Conservation (phyloP, 1,140 invertebrate species). For the Drosophila guanche region DNA sequence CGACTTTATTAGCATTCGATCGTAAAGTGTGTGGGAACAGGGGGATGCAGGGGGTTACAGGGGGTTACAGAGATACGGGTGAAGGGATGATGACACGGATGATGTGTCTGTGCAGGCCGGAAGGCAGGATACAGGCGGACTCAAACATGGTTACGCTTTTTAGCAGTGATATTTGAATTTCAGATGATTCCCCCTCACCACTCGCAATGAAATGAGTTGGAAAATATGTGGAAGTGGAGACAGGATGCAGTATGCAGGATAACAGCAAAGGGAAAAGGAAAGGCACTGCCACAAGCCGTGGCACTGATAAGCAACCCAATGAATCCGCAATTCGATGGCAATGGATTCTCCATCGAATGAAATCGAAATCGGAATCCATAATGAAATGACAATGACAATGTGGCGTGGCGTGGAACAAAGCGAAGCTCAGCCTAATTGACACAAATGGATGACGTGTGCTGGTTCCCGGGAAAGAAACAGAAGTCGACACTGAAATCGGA, state of each 20-base stretch:
- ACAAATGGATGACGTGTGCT: slow-evolving; percentile 17
- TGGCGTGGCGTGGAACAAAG: slow-evolving; percentile 33
- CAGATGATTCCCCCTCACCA: slow-evolving; percentile 47
- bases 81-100: slow-evolving; percentile 32
- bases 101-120: slow-evolving; percentile 11
- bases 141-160: slow-evolving; percentile 58
- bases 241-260: slow-evolving; percentile 11
- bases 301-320: slow-evolving; percentile 43
- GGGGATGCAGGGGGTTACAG: background rate
- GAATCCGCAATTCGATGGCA: slow-evolving; percentile 47
- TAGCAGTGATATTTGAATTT: slow-evolving; percentile 75
- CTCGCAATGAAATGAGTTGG: slow-evolving; percentile 72
- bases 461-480: background rate
- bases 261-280: slow-evolving; percentile 2
- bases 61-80: background rate
- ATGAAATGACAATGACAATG: slow-evolving; percentile 40
- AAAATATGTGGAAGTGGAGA: slow-evolving; percentile 65
- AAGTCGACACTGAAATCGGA: slow-evolving; percentile 23
- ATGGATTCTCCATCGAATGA: background rate
- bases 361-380: slow-evolving; percentile 16
- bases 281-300: slow-evolving; percentile 46
- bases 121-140: slow-evolving; percentile 18
- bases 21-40: slow-evolving; percentile 32
- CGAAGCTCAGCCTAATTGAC: slow-evolving; percentile 40
- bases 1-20: slow-evolving; percentile 81